phyloP scores from a whole-genome alignment of 1,140 invertebrate species.

The Philotrypesis tridentata region DNA sequence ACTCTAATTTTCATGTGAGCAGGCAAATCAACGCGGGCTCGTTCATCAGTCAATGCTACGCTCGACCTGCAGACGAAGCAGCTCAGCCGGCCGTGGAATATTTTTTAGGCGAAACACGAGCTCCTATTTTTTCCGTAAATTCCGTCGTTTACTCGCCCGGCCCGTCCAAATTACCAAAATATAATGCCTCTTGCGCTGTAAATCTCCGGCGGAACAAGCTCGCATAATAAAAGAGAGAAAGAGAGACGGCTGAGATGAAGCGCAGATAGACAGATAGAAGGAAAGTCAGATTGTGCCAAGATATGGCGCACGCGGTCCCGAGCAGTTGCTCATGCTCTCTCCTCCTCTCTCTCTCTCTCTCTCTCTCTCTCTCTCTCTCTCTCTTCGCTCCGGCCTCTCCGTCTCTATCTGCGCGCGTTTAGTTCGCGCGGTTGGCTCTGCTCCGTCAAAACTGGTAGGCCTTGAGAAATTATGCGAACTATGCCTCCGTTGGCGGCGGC shows the following conservation, averaged over 20 bases:
- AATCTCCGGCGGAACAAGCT: conserved; percentile 37
- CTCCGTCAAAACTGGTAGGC: conserved; percentile 74
- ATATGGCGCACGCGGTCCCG: conserved; percentile 60
- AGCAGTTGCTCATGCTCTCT: conserved; percentile 19
- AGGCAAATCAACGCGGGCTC: background rate
- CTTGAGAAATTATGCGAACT: conserved; percentile 74
- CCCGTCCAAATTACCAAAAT: conserved; percentile 42
- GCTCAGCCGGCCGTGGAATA: background rate
- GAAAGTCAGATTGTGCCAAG: conserved; percentile 70
- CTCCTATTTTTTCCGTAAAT: conserved; percentile 33
- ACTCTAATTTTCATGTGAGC: background rate
- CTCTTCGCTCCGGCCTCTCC: background rate
- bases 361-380: background rate
- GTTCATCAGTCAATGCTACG: conserved; percentile 32
- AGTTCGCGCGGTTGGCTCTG: background rate
- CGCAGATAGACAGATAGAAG: conserved; percentile 40
- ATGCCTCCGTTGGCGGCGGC: conserved; percentile 62
- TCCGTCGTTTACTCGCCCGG: conserved; percentile 26
- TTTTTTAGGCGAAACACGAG: conserved; percentile 41
- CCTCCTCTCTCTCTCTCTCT: background rate
- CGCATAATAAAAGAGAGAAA: conserved; percentile 45
- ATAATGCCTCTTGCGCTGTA: conserved; percentile 39
- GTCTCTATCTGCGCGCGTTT: background rate
- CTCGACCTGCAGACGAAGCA: background rate
- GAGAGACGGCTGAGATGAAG: conserved; percentile 52